Evolutionary conservation across 2,797 vertebrate species (phyloP), one percentile per base, ranked within the genome.

Genomic region (Sebastes miniatus): DNA sequence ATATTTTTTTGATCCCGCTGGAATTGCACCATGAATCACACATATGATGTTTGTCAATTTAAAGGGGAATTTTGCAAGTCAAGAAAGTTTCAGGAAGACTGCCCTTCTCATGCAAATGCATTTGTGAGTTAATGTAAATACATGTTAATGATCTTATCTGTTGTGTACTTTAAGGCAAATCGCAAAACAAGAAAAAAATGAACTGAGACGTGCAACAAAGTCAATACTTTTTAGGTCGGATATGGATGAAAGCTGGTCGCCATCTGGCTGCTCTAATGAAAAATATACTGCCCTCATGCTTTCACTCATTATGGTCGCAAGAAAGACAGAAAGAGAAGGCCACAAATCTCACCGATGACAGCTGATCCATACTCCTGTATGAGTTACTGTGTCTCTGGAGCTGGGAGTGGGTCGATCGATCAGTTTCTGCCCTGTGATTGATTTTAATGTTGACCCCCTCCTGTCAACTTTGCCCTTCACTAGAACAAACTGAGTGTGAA

Each of bases 401-500:
- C 59, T 50, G 68, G 73, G 76, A 70, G 57, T 54, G 50, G 24
- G 39, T 20, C 3, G 27, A 89, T 92, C 73, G 73, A 92, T 89
- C 73, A 11, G 58, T 74, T 81, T 77, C 79, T 79, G 76, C 59
- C 83, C 71, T 31, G 64, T 58, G 79, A 91, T 88, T 78, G 79
- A 84, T 90, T 89, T 83, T 69, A 80, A 80, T 80, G 76, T 67
- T 87, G 86, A 88, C 86, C 82, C 16, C 24, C 39, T 14, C 39
- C 31, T 69, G 69, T 90, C 88, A 89, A 83, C 87, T 82, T 86
- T 87, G 88, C 81, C 87, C 90, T 91, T 92, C 83, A 75, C 32
- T 10, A 13, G 61, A 85, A 67, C 54, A 81, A 86, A 85, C 50
- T 22, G 61, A 79, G 72, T 52, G 54, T 77, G 79, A 85, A 79